Percentiles rank a stretch among this genome's conserved stretches.
Evolutionary conservation across 1,140 invertebrate species (phyloP).

Genomic region (Procambarus clarkii): DNA sequence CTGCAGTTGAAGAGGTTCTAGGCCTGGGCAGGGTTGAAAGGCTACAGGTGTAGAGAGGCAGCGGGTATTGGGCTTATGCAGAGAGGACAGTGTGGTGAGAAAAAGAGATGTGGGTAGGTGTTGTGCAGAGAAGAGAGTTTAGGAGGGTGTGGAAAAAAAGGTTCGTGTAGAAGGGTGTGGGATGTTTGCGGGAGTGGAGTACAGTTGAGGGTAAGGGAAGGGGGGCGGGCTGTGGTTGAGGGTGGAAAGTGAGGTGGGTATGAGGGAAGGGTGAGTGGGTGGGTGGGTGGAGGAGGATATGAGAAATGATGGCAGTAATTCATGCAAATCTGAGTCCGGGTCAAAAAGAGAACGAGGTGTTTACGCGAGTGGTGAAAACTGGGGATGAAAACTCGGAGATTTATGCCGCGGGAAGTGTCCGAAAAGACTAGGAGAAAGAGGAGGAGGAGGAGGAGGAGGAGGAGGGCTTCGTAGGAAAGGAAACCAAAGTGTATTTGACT

Average conservation of each 20-base stretch:
- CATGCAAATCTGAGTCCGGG: constrained; percentile 5
- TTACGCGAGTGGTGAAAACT: not conserved
- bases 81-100: too few relatives aligned
- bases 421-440: not conserved
- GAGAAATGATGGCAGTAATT: not conserved
- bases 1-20: too few relatives aligned
- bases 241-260: not conserved
- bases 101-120: too few relatives aligned
- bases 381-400: not conserved
- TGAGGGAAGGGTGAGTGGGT: not conserved
- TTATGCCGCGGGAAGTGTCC: not conserved
- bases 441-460: not conserved
- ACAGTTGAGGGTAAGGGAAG: not conserved
- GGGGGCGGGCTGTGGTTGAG: too few relatives aligned
- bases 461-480: not conserved
- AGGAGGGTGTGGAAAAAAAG: not conserved
- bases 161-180: too few relatives aligned
- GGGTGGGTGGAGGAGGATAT: not conserved
- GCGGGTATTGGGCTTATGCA: too few relatives aligned
- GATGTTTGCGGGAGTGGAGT: too few relatives aligned
- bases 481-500: too few relatives aligned
- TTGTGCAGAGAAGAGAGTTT: not conserved
- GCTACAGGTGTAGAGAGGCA: not conserved
- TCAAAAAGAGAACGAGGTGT: not conserved
- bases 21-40: too few relatives aligned